These are phyloP conservation scores for Pseudorectes ferrugineus DNA, from an alignment of 2,113 vertebrate species.

Conservation along the genomic window DNA sequence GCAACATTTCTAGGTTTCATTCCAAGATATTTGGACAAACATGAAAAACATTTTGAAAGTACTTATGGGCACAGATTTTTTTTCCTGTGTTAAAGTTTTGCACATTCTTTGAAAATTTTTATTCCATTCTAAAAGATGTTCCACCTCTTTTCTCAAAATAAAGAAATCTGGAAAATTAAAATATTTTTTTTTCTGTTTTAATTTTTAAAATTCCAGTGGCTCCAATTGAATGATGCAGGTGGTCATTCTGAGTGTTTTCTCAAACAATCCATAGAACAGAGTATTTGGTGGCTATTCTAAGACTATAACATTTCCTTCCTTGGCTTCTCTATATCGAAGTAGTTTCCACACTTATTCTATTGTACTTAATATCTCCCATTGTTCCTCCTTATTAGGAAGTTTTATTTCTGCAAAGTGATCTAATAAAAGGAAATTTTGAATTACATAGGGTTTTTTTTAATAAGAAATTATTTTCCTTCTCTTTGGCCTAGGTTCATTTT, in stretches of 20 bases:
- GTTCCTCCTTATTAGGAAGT: background rate
- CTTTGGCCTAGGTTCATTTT: background rate
- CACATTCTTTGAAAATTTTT: background rate
- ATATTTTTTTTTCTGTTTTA: background rate
- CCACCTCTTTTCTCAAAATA: background rate
- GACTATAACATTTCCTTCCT: background rate
- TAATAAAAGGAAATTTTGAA: background rate
- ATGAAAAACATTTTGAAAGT: conserved; percentile 16
- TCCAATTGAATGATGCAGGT: background rate
- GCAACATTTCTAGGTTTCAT: conserved; percentile 25
- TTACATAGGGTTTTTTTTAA: background rate
- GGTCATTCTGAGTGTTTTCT: background rate
- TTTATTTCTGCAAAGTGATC: background rate
- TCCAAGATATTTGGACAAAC: conserved; percentile 45
- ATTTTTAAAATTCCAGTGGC: background rate
- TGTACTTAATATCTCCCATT: background rate
- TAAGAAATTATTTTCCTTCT: background rate
- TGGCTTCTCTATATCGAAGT: background rate
- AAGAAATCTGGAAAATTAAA: background rate
- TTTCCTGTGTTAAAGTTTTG: background rate
- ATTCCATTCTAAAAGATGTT: background rate
- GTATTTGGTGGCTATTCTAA: background rate
- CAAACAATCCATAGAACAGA: background rate
- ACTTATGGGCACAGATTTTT: background rate
- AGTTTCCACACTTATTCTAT: background rate